Conservation (phyloP, 2,113 vertebrate species). For the Leptobrachium leishanense region DNA sequence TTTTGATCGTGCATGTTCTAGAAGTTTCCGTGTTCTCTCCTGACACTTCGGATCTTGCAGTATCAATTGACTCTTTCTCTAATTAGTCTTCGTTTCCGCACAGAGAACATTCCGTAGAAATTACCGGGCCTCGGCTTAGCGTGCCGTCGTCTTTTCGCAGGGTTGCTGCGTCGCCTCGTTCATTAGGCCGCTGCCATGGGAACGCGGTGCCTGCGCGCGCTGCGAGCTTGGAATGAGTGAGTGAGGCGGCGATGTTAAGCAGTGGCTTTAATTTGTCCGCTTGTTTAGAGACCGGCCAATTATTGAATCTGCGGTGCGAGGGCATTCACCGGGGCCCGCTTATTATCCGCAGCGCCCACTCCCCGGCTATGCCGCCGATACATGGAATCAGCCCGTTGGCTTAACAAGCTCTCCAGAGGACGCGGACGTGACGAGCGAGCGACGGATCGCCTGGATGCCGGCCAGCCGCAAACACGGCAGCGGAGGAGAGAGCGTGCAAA, state of each 20-base stretch:
- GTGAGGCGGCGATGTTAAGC: slow-evolving; percentile 19
- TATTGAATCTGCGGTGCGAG: slow-evolving; percentile 61
- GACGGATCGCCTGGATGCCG: slow-evolving; percentile 1
- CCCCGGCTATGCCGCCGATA: slow-evolving; percentile 52
- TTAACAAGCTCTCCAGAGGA: slow-evolving; percentile 70
- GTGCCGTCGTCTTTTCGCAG: too few species aligned
- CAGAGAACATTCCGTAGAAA: too few species aligned
- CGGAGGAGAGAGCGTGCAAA: background rate
- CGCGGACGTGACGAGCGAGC: slow-evolving; percentile 49
- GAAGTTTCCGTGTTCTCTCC: too few species aligned
- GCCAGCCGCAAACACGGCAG: slow-evolving; percentile 32
- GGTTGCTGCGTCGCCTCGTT: too few species aligned
- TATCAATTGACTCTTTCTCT: too few species aligned
- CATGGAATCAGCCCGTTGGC: slow-evolving; percentile 59
- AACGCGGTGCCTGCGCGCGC: background rate
- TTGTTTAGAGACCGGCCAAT: slow-evolving; percentile 56
- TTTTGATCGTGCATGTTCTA: too few species aligned
- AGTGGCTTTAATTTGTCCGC: slow-evolving; percentile 57
- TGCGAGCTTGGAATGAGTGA: background rate
- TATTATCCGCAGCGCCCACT: slow-evolving; percentile 58
- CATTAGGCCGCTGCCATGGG: background rate
- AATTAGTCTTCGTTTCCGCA: too few species aligned
- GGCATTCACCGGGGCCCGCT: slow-evolving; percentile 51
- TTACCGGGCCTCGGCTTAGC: too few species aligned
- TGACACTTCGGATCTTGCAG: too few species aligned